phyloP scores from a whole-genome alignment of 2,888 invertebrate genomes.

The Apocheima hispidaria region DNA sequence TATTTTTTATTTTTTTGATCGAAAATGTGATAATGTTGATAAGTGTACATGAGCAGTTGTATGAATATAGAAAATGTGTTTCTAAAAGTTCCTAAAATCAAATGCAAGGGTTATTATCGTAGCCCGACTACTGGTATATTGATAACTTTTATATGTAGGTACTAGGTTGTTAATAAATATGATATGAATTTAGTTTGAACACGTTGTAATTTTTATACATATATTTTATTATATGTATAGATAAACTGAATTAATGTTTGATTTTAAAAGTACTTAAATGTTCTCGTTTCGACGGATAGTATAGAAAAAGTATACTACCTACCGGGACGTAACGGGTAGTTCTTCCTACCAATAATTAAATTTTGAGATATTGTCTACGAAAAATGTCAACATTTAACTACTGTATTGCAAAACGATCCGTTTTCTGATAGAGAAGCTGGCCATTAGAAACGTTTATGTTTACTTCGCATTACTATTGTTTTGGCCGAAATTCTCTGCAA shows the following conservation, averaged over 20 bases:
- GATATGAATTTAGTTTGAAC: constrained; percentile 5
- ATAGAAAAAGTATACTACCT: background rate
- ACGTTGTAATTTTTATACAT: background rate
- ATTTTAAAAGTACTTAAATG: background rate
- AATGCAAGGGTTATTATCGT: constrained; percentile 18
- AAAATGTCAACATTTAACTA: background rate
- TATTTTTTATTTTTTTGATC: constrained; percentile 31
- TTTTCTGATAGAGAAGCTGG: background rate
- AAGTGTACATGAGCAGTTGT: constrained; percentile 14
- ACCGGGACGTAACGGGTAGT: background rate
- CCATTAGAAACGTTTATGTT: constrained; percentile 36
- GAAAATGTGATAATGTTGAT: constrained; percentile 29
- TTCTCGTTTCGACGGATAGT: background rate
- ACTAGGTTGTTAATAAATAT: background rate
- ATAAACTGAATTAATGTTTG: too few species aligned
- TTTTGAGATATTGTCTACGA: background rate
- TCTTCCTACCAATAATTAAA: background rate
- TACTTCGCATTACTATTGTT: constrained; percentile 29
- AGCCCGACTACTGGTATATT: background rate
- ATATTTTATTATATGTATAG: background rate
- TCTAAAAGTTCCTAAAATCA: constrained; percentile 55
- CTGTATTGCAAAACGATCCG: background rate
- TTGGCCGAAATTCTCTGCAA: constrained; percentile 47
- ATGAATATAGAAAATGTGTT: constrained; percentile 36
- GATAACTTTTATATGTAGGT: constrained; percentile 2